These are phyloP conservation scores for Diogma glabrata DNA, from an alignment of 2,888 invertebrate genomes.

Conservation along the genomic window DNA sequence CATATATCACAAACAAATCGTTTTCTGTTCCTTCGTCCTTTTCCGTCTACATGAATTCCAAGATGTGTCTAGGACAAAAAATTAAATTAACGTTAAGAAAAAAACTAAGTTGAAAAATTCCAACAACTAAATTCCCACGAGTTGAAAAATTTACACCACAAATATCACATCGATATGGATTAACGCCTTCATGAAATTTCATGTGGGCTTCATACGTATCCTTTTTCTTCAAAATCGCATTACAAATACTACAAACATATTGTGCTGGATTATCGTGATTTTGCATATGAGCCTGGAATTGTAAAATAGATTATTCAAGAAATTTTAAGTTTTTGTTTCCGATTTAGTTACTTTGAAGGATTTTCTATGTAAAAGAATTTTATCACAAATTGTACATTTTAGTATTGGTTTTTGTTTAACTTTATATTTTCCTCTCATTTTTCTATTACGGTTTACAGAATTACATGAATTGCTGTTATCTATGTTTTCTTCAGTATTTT, in stretches of 20 bases:
- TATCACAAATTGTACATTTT: neutral
- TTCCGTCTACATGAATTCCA: neutral
- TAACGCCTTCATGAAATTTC: neutral
- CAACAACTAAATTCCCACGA: neutral
- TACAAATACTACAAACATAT: neutral
- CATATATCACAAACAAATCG: neutral
- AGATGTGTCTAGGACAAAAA: too few relatives aligned
- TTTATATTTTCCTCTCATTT: too few relatives aligned
- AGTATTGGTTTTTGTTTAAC: too few relatives aligned
- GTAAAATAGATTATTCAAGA: too few relatives aligned
- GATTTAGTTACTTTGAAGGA: too few relatives aligned
- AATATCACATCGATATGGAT: neutral
- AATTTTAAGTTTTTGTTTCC: too few relatives aligned
- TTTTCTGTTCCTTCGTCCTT: neutral
- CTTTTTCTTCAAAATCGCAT: neutral
- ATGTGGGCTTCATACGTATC: neutral
- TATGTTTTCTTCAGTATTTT: too few relatives aligned
- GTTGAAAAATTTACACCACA: neutral
- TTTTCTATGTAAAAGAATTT: neutral
- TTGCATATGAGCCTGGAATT: neutral
- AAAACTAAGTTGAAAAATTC: too few relatives aligned
- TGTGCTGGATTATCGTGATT: neutral
- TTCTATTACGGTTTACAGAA: too few relatives aligned
- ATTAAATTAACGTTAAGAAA: too few relatives aligned
- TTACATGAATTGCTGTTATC: too few relatives aligned